A percentile compares a stretch with the other conserved stretches of the same genome.
phyloP scores from a whole-genome alignment of 2,113 vertebrate genomes.

The Lucifuga dentata region DNA sequence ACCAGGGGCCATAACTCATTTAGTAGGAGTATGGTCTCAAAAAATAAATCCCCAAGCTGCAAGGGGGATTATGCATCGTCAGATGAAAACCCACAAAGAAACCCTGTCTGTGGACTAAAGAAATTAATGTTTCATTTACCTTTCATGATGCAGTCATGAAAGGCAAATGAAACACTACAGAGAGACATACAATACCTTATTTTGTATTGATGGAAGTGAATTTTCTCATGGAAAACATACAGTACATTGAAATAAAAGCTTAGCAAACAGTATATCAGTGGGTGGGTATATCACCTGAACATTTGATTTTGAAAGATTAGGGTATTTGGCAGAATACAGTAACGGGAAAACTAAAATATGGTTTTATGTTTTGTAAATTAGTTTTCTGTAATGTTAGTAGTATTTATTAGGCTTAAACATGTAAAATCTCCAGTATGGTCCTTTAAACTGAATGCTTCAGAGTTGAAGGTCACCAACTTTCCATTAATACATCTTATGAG shows the following conservation, averaged over 20 bases:
- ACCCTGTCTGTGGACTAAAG: slow-evolving; percentile 6
- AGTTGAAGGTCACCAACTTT: slow-evolving; percentile 3
- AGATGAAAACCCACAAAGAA: slow-evolving; percentile 28
- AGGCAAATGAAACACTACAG: too few relatives aligned
- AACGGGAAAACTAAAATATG: too few relatives aligned
- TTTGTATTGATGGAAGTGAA: slow-evolving; percentile 20
- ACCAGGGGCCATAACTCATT: slow-evolving; percentile 33
- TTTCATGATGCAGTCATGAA: background rate
- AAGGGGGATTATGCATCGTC: background rate
- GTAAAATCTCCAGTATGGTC: too few relatives aligned
- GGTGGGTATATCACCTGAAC: too few relatives aligned
- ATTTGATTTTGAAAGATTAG: too few relatives aligned
- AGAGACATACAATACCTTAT: slow-evolving; percentile 7
- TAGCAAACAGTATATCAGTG: too few relatives aligned
- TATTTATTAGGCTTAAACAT: background rate
- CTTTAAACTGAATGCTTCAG: too few relatives aligned
- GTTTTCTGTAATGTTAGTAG: too few relatives aligned
- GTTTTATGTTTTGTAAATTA: too few relatives aligned
- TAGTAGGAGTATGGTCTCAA: slow-evolving; percentile 27
- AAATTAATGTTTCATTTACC: slow-evolving; percentile 32
- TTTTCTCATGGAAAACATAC: background rate
- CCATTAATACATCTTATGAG: slow-evolving; percentile 7
- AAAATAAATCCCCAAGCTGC: slow-evolving; percentile 24
- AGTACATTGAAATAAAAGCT: too few relatives aligned
- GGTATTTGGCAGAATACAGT: too few relatives aligned